These are phyloP conservation scores for Thalassophryne amazonica DNA, from an alignment of 2,797 vertebrate genomes.

Conservation along the genomic window DNA sequence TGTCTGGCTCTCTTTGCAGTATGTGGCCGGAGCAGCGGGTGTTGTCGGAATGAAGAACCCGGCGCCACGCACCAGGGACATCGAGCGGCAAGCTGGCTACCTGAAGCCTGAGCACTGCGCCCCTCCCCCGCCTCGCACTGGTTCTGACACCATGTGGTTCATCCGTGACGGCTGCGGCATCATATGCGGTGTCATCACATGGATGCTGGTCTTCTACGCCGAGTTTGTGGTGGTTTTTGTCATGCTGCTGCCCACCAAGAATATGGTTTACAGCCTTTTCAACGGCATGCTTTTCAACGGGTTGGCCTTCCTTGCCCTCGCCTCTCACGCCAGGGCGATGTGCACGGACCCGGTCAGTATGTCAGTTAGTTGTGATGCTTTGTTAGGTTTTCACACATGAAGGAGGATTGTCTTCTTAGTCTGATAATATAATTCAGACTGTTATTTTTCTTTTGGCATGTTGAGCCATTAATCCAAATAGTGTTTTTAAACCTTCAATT, in stretches of 20 bases:
- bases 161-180: slow-evolving; percentile 96
- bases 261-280: slow-evolving; percentile 85
- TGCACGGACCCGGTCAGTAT: slow-evolving; percentile 90
- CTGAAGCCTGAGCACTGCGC: slow-evolving; percentile 90
- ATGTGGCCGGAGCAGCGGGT: slow-evolving; percentile 81
- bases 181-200: slow-evolving; percentile 92
- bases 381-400: background rate
- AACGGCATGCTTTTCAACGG: slow-evolving; percentile 92
- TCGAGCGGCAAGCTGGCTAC: slow-evolving; percentile 94
- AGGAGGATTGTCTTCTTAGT: too few species aligned
- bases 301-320: slow-evolving; percentile 91
- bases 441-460: background rate
- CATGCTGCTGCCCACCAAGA: slow-evolving; percentile 90
- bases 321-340: slow-evolving; percentile 94
- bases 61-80: slow-evolving; percentile 89
- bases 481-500: background rate
- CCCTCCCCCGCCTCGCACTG: slow-evolving; percentile 81
- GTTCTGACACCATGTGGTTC: slow-evolving; percentile 91
- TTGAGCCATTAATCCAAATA: background rate
- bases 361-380: background rate
- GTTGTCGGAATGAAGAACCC: slow-evolving; percentile 83
- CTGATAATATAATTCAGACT: too few species aligned
- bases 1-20: slow-evolving; percentile 60
- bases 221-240: slow-evolving; percentile 97
- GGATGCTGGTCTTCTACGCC: slow-evolving; percentile 93